These are phyloP conservation scores for Chrysocyon brachyurus DNA, from an alignment of 2,797 vertebrate species.

Conservation along the genomic window DNA sequence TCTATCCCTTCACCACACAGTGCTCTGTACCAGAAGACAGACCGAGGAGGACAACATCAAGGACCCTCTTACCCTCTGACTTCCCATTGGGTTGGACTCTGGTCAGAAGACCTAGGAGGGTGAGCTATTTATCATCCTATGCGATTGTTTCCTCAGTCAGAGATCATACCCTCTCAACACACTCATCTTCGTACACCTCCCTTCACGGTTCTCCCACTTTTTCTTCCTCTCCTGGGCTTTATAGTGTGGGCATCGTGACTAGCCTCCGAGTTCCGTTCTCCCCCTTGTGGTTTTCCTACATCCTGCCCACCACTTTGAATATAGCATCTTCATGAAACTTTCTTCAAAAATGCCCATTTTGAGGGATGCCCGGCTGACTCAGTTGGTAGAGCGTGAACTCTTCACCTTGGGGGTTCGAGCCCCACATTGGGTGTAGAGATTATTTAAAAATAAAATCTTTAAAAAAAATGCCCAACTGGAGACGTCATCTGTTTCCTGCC, in stretches of 20 bases:
- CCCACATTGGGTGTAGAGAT: not conserved
- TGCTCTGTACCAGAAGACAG: not conserved
- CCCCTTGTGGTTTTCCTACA: conserved; percentile 2
- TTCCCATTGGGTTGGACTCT: not conserved
- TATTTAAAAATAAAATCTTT: not conserved
- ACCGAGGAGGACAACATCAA: not conserved
- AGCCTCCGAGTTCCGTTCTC: not conserved
- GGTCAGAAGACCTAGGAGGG: not conserved
- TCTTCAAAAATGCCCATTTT: conserved; percentile 1
- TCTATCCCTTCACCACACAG: not conserved
- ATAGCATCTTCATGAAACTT: not conserved
- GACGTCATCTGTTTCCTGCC: not conserved
- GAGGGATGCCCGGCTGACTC: not conserved
- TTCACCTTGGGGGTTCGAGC: not conserved
- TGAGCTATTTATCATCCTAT: not conserved
- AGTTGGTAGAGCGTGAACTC: not conserved
- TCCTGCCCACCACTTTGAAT: conserved; percentile 10
- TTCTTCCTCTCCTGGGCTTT: not conserved
- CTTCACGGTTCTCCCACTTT: not conserved
- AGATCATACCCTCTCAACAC: not conserved
- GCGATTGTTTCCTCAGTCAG: not conserved
- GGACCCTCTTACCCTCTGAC: not conserved
- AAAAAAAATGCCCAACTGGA: not conserved
- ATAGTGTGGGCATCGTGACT: not conserved
- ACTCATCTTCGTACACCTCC: not conserved